Evolutionary conservation across 2,797 vertebrate species (phyloP), one percentile per base, ranked within the genome.

Genomic region (Leptatherina wallacei): DNA sequence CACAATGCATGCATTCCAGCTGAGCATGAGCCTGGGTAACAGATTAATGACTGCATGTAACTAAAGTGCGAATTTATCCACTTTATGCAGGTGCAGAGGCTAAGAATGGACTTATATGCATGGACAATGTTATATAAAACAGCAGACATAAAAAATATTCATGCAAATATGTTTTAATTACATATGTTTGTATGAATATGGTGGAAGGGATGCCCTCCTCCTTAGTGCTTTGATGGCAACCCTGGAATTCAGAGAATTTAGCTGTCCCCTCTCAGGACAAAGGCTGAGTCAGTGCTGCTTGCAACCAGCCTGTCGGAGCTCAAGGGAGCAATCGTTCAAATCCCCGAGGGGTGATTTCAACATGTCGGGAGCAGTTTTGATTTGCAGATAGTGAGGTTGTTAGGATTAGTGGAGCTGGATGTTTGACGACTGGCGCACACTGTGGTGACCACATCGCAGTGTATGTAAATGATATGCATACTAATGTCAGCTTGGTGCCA

Each of bases 201-300:
- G 38, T 38, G 60, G 65, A 73, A 24, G 82, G 82, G 83, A 75
- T 81, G 24, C 69, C 84, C 77, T 64, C 35, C 51, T 85, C 61
- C 59, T 49, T 14, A 32, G 52, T 36, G 67, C 86, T 92, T 93
- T 91, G 81, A 92, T 91, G 89, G 91, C 88, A 89, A 92, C 85
- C 80, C 82, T 90, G 93, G 93, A 92, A 95, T 94, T 83, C 70
- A 0, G 78, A 85, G 89, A 93, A 94, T 94, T 65, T 63, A 16
- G 69, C 56, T 60, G 64, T 83, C 60, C 77, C 58, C 74, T 63
- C 78, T 74, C 33, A 12, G 75, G 80, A 77, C 88, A 91, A 88
- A 84, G 83, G 61, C 75, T 77, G 82, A 85, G 76, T 89, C 84
- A 74, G 79, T 78, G 74, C n/a, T 30, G 24, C 65, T 75, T 80